These are phyloP conservation scores for Gallirallus australis DNA, from an alignment of 2,797 vertebrate species.

Conservation along the genomic window DNA sequence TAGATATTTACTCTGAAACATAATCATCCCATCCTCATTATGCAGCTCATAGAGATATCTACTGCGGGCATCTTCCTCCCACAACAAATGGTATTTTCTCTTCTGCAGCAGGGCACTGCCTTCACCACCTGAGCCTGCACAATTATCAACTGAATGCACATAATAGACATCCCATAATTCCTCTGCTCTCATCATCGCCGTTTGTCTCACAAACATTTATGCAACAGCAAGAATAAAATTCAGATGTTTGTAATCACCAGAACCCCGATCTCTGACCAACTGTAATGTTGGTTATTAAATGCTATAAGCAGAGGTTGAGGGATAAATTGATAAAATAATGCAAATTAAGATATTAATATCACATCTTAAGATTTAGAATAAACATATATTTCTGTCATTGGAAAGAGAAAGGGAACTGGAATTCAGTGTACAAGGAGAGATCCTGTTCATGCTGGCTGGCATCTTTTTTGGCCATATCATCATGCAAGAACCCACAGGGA, in stretches of 20 bases:
- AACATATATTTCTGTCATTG: neutral
- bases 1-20: neutral
- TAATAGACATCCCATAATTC: neutral
- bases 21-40: neutral
- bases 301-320: neutral
- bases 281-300: neutral
- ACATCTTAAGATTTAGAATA: neutral
- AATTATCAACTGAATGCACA: accelerated
- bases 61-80: neutral
- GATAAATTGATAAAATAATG: neutral
- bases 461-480: neutral
- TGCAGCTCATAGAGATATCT: neutral
- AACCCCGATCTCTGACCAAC: neutral
- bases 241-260: neutral
- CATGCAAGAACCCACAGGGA: accelerated
- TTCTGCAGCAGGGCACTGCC: neutral
- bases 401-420: neutral
- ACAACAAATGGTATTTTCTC: neutral
- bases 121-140: neutral
- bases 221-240: neutral
- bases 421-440: neutral
- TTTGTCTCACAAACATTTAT: neutral
- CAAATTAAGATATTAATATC: neutral
- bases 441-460: neutral
- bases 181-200: neutral